phyloP scores from a whole-genome alignment of 2,888 invertebrate genomes.

The Dryocosmus kuriphilus region DNA sequence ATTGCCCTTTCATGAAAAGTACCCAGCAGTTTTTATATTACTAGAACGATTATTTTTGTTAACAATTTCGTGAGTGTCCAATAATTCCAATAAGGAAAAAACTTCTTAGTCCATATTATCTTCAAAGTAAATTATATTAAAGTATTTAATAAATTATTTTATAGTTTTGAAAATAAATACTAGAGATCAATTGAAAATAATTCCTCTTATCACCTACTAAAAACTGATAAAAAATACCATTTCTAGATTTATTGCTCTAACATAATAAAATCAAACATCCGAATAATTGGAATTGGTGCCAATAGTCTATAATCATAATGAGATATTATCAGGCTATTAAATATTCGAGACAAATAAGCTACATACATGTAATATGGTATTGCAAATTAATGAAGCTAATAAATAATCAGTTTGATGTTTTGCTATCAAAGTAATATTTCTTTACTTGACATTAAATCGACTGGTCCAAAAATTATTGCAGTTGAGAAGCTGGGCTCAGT shows the following conservation, averaged over 20 bases:
- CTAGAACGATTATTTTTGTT: no score
- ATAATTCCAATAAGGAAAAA: no score
- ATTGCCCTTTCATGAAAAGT: background rate
- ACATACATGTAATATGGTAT: background rate
- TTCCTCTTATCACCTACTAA: no score
- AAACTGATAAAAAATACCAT: no score
- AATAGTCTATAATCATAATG: background rate
- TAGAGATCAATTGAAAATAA: no score
- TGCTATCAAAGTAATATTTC: background rate
- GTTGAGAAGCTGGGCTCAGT: background rate
- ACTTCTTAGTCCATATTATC: no score
- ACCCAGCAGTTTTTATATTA: no score
- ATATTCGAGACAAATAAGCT: background rate
- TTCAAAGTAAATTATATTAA: no score
- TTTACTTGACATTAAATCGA: background rate
- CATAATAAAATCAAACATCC: background rate
- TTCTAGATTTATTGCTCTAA: no score
- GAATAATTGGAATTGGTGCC: background rate
- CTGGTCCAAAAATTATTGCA: background rate
- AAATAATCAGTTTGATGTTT: background rate
- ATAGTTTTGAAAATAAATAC: no score
- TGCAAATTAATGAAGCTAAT: background rate
- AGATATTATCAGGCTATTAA: background rate
- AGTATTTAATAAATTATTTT: no score
- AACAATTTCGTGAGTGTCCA: no score